These are phyloP conservation scores for Synanthedon formicaeformis DNA, from an alignment of 2,888 invertebrate genomes.

Conservation along the genomic window DNA sequence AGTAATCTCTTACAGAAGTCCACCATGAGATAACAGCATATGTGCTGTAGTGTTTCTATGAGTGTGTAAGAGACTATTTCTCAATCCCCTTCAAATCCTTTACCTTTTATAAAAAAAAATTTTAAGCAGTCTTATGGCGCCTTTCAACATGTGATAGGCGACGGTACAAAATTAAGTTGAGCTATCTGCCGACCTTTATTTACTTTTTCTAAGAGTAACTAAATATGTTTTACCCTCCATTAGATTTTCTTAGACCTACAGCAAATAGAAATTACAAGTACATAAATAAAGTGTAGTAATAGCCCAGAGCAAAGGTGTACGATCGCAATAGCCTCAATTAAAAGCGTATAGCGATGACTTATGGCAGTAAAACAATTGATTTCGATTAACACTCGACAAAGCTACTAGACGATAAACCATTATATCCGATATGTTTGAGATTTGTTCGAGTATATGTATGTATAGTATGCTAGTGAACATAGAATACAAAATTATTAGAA, in stretches of 20 bases:
- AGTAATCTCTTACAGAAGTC: too few species aligned
- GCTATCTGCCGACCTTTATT: background rate
- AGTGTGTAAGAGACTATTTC: too few species aligned
- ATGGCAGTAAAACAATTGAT: slow-evolving; percentile 60
- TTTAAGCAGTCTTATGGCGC: too few species aligned
- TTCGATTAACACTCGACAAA: slow-evolving; percentile 59
- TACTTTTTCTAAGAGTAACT: background rate
- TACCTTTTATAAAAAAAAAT: too few species aligned
- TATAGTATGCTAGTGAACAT: background rate
- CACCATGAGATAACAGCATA: too few species aligned
- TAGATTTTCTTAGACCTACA: slow-evolving; percentile 10
- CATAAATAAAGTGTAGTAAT: slow-evolving; percentile 15
- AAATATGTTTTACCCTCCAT: background rate
- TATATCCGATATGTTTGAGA: slow-evolving; percentile 13
- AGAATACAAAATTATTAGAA: background rate
- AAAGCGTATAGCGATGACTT: slow-evolving; percentile 46
- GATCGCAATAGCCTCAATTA: slow-evolving; percentile 55
- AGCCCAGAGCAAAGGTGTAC: slow-evolving; percentile 38
- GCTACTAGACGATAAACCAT: slow-evolving; percentile 54
- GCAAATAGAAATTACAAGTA: slow-evolving; percentile 9
- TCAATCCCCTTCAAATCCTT: too few species aligned
- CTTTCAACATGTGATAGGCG: too few species aligned
- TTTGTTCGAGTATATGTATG: background rate
- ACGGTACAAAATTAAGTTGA: background rate
- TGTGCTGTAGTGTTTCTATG: too few species aligned